phyloP scores from a whole-genome alignment of 2,888 invertebrate genomes.

The Dyspetes luteomarginatus region DNA sequence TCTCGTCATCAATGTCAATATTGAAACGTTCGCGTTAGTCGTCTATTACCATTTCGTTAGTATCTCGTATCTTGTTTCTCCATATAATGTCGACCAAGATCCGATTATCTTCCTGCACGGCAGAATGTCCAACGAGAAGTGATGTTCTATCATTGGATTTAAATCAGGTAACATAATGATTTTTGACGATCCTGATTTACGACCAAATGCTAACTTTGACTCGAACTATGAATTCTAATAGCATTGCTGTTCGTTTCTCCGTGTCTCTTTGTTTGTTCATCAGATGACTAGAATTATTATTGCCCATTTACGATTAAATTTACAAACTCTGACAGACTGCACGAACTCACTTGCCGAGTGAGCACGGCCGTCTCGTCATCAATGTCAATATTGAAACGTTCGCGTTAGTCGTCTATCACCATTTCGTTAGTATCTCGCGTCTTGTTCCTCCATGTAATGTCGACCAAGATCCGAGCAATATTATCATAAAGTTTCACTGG shows the following conservation, averaged over 20 bases:
- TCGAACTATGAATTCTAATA: constrained; percentile 30
- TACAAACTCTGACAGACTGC: constrained; percentile 25
- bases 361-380: neutral
- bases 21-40: neutral
- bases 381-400: constrained; percentile 35
- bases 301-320: constrained; percentile 28
- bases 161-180: constrained; percentile 56
- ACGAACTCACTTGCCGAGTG: constrained; percentile 21
- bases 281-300: neutral
- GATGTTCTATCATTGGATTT: constrained; percentile 62
- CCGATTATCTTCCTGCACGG: too few species aligned
- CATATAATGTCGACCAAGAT: neutral
- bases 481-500: constrained; percentile 8
- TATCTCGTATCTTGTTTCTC: neutral
- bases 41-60: neutral
- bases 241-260: neutral
- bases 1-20: constrained; percentile 22
- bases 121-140: constrained; percentile 61
- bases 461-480: neutral
- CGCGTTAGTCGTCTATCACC: neutral
- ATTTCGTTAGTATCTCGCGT: neutral
- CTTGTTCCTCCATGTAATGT: neutral
- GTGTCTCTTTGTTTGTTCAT: constrained; percentile 4
- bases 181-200: neutral
- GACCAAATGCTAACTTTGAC: neutral